Evolutionary conservation across 2,113 vertebrate genomes (phyloP), one percentile per base, ranked within the genome.

Genomic region (Corydoras sp.): DNA sequence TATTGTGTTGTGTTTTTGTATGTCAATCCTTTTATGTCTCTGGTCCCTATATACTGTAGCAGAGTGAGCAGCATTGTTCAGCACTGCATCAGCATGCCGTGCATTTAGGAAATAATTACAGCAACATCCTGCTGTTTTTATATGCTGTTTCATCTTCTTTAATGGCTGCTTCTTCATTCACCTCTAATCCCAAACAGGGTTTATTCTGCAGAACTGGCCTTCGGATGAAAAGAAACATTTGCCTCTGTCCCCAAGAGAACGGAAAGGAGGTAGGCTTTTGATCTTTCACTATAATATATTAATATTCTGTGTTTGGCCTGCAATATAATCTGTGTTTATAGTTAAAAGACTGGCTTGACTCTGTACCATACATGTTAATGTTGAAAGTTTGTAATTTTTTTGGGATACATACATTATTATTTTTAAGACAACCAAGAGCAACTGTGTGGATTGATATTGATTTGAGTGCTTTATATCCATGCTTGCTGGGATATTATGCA

Each of bases 181-280:
- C 83, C 86, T 88, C 90, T 88, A 88, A 90, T 92, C 83, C 84
- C 85, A 82, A 79, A 32, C 89, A 98, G 95, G 96, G 97, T 32
- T 89, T 94, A 90, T 95, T 96, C 92, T 94, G 93, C 91, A 95
- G 95, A 95, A 89, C 86, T 93, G 93, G 94, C 90, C 95, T 84
- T 85, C 90, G 88, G 93, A 96, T 89, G 92, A 97, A 89, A 97
- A 94, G 92, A 94, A 96, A 88, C 90, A 92, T 95, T 77, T 92
- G 91, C 72, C 93, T 92, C 90, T 92, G 90, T 90, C 93, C 86
- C 62, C 92, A 94, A 68, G 93, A 93, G 93, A 96, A 95, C 86
- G 94, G 95, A 87, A 95, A 96, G 89, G 94, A 96, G 92, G 93
- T 95, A 88, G 85, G 89, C 50, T 82, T 90, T 90, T 88, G 80